These are phyloP conservation scores for Pseudomyrmex concolor DNA, from an alignment of 1,140 invertebrate genomes.

Conservation along the genomic window DNA sequence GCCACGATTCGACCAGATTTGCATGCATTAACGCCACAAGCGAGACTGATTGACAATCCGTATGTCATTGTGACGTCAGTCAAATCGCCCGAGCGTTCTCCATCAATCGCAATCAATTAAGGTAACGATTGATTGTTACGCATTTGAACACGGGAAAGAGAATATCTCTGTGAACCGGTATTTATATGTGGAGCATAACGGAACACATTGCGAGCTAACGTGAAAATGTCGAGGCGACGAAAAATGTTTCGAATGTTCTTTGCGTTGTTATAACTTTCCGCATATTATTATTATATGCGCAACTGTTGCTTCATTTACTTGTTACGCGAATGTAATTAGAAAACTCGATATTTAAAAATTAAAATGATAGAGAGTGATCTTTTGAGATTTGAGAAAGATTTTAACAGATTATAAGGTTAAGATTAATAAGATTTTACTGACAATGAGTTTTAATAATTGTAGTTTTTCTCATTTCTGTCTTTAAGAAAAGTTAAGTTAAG, in stretches of 20 bases:
- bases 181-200: conserved; percentile 68
- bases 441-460: background rate
- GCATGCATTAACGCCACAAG: conserved; percentile 84
- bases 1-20: conserved; percentile 77
- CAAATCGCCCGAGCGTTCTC: conserved; percentile 73
- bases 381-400: too few relatives aligned
- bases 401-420: too few relatives aligned
- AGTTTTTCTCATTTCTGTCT: background rate
- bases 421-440: background rate
- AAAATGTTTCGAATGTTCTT: conserved; percentile 45
- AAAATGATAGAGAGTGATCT: background rate
- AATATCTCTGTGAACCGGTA: conserved; percentile 66
- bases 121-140: conserved; percentile 83
- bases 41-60: conserved; percentile 85
- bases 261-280: conserved; percentile 3
- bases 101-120: conserved; percentile 83
- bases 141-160: conserved; percentile 70
- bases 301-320: background rate
- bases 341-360: background rate
- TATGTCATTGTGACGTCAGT: conserved; percentile 84
- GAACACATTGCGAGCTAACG: conserved; percentile 59
- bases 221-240: conserved; percentile 14
- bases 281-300: conserved; percentile 19
- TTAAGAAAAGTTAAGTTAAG: background rate
- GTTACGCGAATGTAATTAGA: background rate